Conservation (phyloP, 2,888 invertebrate genomes). For the Heliconius sara region DNA sequence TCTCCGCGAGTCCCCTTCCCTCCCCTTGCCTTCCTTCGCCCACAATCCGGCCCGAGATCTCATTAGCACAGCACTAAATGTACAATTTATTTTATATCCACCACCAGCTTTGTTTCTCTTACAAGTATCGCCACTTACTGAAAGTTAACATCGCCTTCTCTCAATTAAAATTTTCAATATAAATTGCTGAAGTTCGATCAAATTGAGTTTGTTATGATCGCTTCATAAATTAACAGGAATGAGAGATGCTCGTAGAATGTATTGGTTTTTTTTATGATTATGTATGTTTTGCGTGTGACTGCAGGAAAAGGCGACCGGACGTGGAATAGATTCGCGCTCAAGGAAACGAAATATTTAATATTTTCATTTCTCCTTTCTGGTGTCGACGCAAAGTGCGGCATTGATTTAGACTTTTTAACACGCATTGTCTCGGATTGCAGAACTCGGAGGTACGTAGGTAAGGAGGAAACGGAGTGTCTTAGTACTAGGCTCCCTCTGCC, state of each 20-base stretch:
- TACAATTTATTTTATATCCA: conserved; percentile 81
- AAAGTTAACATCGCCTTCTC: conserved; percentile 60
- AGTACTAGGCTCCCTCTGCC: too few relatives aligned
- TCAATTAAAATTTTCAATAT: conserved; percentile 53
- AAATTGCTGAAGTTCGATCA: conserved; percentile 39
- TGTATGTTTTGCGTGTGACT: too few relatives aligned
- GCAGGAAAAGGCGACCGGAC: too few relatives aligned
- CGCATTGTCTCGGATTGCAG: too few relatives aligned
- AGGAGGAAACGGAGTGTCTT: too few relatives aligned
- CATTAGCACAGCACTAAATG: conserved; percentile 78
- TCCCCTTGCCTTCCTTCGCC: conserved; percentile 51
- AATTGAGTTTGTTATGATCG: conserved; percentile 38
- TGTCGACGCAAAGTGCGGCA: too few relatives aligned
- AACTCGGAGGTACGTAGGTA: too few relatives aligned
- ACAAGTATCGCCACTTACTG: conserved; percentile 70
- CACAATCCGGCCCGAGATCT: conserved; percentile 68
- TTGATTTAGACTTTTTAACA: too few relatives aligned
- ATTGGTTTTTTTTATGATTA: too few relatives aligned
- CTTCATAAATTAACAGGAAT: conserved; percentile 10
- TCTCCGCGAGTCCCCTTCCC: conserved; percentile 56
- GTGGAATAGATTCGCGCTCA: too few relatives aligned
- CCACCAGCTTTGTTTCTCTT: conserved; percentile 74
- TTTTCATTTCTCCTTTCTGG: too few relatives aligned
- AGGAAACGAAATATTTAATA: too few relatives aligned
- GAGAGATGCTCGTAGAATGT: background rate